Conservation (phyloP, 2,113 vertebrate species). For the Labrus mixtus region DNA sequence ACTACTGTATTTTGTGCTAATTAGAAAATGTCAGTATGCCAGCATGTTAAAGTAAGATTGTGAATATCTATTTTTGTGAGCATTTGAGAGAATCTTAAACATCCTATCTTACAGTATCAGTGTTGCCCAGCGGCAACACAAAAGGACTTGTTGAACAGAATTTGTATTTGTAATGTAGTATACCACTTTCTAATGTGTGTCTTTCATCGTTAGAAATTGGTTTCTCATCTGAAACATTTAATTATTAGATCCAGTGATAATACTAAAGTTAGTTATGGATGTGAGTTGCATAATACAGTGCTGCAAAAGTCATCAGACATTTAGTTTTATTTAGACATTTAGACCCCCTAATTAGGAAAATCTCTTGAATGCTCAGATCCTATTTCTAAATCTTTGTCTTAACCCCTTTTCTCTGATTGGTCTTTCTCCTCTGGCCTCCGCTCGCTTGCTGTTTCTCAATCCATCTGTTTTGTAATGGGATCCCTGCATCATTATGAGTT, state of each 20-base stretch:
- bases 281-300: slow-evolving; percentile 43
- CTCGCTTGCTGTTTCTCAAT: slow-evolving; percentile 61
- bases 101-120: too few species aligned
- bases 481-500: slow-evolving; percentile 71
- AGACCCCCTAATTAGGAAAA: slow-evolving; percentile 53
- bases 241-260: slow-evolving; percentile 39
- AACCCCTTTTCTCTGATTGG: slow-evolving; percentile 63
- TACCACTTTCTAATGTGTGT: slow-evolving; percentile 23
- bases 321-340: slow-evolving; percentile 66
- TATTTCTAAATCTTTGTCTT: slow-evolving; percentile 67
- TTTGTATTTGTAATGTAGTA: slow-evolving; percentile 3
- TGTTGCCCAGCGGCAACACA: not conserved
- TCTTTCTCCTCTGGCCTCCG: slow-evolving; percentile 51
- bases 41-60: too few species aligned
- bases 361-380: slow-evolving; percentile 54
- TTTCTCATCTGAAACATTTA: slow-evolving; percentile 35
- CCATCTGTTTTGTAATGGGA: slow-evolving; percentile 77
- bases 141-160: slow-evolving; percentile 19
- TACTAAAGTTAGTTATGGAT: slow-evolving; percentile 49
- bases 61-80: too few species aligned
- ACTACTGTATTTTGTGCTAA: too few species aligned
- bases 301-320: slow-evolving; percentile 59
- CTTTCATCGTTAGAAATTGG: slow-evolving; percentile 28
- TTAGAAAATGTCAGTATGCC: too few species aligned
- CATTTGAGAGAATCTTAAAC: too few species aligned